Conservation (phyloP, 1,140 invertebrate species). For the Zaprionus ornatus region DNA sequence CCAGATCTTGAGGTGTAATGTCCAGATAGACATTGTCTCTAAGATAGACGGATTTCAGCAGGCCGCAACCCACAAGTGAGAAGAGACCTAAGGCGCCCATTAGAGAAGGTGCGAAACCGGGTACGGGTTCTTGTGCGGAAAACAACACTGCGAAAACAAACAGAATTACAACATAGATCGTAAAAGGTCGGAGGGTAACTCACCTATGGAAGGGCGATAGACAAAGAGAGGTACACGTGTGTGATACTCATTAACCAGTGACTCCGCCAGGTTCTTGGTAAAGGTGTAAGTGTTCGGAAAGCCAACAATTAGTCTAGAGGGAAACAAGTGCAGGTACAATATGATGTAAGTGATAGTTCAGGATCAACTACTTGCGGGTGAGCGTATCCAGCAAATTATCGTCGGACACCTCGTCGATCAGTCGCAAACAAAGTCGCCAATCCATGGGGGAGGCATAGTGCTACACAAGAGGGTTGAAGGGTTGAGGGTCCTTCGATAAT, state of each 20-base stretch:
- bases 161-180: too few relatives aligned
- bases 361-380: conserved; percentile 63
- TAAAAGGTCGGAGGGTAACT: not conserved
- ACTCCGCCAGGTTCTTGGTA: conserved; percentile 92
- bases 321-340: not conserved
- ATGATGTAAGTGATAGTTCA: not conserved
- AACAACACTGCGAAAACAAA: conserved; percentile 53
- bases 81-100: conserved; percentile 79
- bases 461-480: conserved; percentile 19
- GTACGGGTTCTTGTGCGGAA: conserved; percentile 58
- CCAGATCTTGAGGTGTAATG: conserved; percentile 69
- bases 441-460: conserved; percentile 75
- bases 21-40: conserved; percentile 46
- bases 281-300: conserved; percentile 95
- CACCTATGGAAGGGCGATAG: conserved; percentile 94
- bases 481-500: not conserved
- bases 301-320: conserved; percentile 86
- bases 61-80: conserved; percentile 59
- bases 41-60: conserved; percentile 70
- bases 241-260: conserved; percentile 89
- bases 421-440: conserved; percentile 66
- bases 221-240: conserved; percentile 90
- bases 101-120: conserved; percentile 67
- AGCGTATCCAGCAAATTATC: conserved; percentile 52
- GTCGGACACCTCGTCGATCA: conserved; percentile 59